Conservation (phyloP, 1,140 invertebrate genomes). For the Nephila pilipes region DNA sequence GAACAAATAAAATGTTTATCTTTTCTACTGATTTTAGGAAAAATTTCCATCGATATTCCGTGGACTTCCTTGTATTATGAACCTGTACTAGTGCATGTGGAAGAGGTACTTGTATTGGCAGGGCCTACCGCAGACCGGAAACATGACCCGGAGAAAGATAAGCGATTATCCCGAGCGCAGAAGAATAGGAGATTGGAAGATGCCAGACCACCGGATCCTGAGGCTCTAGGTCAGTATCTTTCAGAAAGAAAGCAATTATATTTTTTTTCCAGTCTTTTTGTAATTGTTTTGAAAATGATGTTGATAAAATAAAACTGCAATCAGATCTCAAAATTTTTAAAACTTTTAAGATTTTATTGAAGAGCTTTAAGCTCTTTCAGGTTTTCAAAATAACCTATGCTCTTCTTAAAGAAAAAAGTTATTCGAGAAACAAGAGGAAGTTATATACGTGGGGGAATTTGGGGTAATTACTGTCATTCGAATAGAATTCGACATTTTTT, state of each 20-base stretch:
- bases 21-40: constrained; percentile 80
- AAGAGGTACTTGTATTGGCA: constrained; percentile 89
- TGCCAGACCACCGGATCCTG: constrained; percentile 53
- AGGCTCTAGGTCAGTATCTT: constrained; percentile 39
- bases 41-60: constrained; percentile 88
- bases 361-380: too few species aligned
- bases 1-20: not conserved
- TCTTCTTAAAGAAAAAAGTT: too few species aligned
- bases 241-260: not conserved
- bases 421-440: too few species aligned
- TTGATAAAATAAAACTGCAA: too few species aligned
- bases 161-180: constrained; percentile 86
- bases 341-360: too few species aligned
- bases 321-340: too few species aligned
- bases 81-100: constrained; percentile 86
- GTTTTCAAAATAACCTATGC: too few species aligned
- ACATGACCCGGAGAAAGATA: constrained; percentile 89
- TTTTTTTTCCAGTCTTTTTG: too few species aligned
- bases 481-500: too few species aligned
- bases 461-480: too few species aligned
- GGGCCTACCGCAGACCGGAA: constrained; percentile 86
- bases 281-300: too few species aligned
- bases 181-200: constrained; percentile 86
- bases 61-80: constrained; percentile 88
- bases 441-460: too few species aligned